phyloP scores from a whole-genome alignment of 92 coral and sea anemone genomes.

The Epizoanthus scotinus region DNA sequence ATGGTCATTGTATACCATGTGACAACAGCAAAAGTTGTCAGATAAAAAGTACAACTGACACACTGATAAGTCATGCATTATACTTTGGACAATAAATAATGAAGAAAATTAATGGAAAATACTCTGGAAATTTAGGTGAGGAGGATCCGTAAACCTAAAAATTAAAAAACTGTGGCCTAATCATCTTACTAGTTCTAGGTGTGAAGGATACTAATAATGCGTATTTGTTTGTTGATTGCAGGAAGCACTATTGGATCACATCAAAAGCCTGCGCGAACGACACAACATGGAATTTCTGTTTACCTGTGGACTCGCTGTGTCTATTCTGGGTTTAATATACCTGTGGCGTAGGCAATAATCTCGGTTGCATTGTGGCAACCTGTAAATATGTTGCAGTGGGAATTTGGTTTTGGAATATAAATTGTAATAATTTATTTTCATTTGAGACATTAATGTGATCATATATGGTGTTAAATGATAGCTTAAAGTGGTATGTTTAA shows the following conservation, averaged over 20 bases:
- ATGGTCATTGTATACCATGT: no score
- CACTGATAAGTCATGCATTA: no score
- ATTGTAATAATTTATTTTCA: not conserved
- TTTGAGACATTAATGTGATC: not conserved
- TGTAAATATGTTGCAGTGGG: not conserved
- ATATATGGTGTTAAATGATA: not conserved
- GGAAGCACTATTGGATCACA: constrained; percentile 74
- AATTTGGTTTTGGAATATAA: no score
- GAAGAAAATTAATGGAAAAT: no score
- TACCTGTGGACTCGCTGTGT: constrained; percentile 68
- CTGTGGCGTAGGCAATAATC: constrained; percentile 65
- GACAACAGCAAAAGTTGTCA: no score
- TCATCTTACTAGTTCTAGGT: no score
- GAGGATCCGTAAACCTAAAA: no score
- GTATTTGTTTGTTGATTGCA: constrained; percentile 27
- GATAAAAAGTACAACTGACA: no score
- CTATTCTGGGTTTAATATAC: constrained; percentile 61
- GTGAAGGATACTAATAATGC: not conserved
- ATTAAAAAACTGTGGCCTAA: no score
- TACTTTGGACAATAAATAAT: no score
- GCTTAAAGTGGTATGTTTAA: no score
- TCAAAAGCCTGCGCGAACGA: constrained; percentile 44
- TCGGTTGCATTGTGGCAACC: not conserved
- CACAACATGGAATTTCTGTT: constrained; percentile 67
- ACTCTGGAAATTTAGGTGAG: no score